Base-by-base conservation (phyloP, 53 echinoderm and acorn worm species). In the Antedon mediterranea region DNA sequence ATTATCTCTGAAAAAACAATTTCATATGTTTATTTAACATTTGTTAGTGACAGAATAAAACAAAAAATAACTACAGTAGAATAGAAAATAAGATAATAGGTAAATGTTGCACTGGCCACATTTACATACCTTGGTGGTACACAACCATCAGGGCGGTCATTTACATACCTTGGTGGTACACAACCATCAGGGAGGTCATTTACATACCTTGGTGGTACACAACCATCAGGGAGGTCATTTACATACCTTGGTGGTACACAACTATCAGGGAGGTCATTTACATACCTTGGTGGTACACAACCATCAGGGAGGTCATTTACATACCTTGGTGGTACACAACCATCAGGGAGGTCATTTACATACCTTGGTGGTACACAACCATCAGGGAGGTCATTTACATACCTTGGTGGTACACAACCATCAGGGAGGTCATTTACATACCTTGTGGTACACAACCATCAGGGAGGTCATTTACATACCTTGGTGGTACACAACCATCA, bases 81-180 rank as follows among this genome's bases (percentile, higher is more conserved):
- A n/a, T n/a, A n/a, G n/a, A n/a, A n/a, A n/a, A n/a, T n/a, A n/a
- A n/a, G n/a, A n/a, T n/a, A n/a, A n/a, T n/a, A n/a, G n/a, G n/a
- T n/a, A n/a, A n/a, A n/a, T n/a, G n/a, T n/a, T n/a, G n/a, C n/a
- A n/a, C n/a, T n/a, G n/a, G n/a, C n/a, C n/a, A n/a, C n/a, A n/a
- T n/a, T n/a, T n/a, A n/a, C n/a, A n/a, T n/a, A n/a, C n/a, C n/a
- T 37, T 75, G 87, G 87, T 37, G 83, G 80, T 72, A 80, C 78
- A 74, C 79, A 32, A 42, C 43, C 32, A 43, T 33, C 75, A 31
- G 83, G 83, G 13, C 80, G 32, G 11, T 41, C 28, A n/a, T 20
- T 29, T n/a, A n/a, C n/a, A n/a, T n/a, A n/a, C n/a, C n/a, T 37
- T 75, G 87, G 87, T 37, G 83, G 80, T 72, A 80, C 78, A 74